Conservation (phyloP, 2,797 vertebrate species). For the Bradypodion pumilum region DNA sequence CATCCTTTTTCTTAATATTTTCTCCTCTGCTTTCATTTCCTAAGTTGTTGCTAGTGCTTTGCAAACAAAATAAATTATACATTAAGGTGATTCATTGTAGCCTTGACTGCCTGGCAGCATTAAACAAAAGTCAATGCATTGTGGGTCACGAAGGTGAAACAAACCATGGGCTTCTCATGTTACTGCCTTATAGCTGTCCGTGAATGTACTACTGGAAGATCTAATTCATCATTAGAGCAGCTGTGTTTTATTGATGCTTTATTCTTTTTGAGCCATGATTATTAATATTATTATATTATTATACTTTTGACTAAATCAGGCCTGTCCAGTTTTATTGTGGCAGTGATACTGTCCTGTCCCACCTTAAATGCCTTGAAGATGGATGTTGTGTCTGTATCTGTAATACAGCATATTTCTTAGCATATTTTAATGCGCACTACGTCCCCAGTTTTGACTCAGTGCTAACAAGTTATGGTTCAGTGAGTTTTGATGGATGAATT, state of each 20-base stretch:
- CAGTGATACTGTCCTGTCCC: neutral
- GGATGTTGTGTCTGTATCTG: neutral
- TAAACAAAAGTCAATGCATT: slow-evolving; percentile 12
- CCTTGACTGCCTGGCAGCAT: neutral
- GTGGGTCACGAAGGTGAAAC: neutral
- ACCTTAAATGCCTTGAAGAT: neutral
- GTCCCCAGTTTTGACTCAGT: neutral
- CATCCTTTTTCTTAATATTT: neutral
- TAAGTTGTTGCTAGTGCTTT: slow-evolving; percentile 16
- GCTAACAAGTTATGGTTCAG: neutral
- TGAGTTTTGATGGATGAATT: neutral
- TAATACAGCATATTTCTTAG: neutral
- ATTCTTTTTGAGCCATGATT: neutral
- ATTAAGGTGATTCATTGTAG: slow-evolving; percentile 5
- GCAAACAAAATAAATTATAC: slow-evolving; percentile 11
- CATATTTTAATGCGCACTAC: neutral
- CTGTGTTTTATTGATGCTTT: neutral
- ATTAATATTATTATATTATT: neutral
- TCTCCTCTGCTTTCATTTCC: slow-evolving; percentile 12
- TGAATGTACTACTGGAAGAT: slow-evolving; percentile 17
- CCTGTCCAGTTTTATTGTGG: neutral
- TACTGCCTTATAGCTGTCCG: slow-evolving; percentile 9
- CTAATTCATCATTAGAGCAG: rapidly evolving
- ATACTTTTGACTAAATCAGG: neutral
- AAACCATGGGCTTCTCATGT: neutral